These are phyloP conservation scores for Acromyrmex heyeri DNA, from an alignment of 1,140 invertebrate species.

Conservation along the genomic window DNA sequence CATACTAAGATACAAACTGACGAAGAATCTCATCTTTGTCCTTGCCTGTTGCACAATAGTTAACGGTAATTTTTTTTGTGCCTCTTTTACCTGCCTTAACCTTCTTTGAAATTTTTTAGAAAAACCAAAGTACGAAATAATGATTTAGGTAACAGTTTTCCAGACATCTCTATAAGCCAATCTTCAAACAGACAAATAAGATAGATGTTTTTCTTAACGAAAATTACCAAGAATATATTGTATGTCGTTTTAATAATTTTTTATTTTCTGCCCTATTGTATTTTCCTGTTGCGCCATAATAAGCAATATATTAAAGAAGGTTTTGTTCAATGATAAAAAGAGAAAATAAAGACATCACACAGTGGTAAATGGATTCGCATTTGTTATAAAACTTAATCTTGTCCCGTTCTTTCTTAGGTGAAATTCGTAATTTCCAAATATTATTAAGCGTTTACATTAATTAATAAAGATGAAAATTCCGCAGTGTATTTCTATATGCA, in stretches of 20 bases:
- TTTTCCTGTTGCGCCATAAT: not conserved
- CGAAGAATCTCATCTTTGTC: not conserved
- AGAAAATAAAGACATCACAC: not conserved
- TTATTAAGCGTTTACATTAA: not conserved
- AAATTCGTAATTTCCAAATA: not conserved
- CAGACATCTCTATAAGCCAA: not conserved
- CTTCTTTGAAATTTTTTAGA: not conserved
- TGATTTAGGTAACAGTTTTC: not conserved
- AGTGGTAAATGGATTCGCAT: not conserved
- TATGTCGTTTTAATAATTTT: not conserved
- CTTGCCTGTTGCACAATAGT: not conserved
- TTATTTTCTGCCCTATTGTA: not conserved
- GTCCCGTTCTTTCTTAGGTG: not conserved
- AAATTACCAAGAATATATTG: not conserved
- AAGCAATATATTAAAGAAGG: not conserved
- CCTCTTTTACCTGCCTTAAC: not conserved
- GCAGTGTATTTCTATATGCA: not conserved
- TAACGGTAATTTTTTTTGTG: not conserved
- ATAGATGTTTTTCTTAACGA: not conserved
- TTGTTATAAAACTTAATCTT: not conserved
- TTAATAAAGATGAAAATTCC: not conserved
- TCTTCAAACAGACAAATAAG: not conserved
- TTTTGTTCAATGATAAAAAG: not conserved
- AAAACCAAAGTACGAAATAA: not conserved
- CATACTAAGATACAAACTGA: not conserved